These are phyloP conservation scores for Thymelicus acteon DNA, from an alignment of 2,888 invertebrate species.

Conservation along the genomic window DNA sequence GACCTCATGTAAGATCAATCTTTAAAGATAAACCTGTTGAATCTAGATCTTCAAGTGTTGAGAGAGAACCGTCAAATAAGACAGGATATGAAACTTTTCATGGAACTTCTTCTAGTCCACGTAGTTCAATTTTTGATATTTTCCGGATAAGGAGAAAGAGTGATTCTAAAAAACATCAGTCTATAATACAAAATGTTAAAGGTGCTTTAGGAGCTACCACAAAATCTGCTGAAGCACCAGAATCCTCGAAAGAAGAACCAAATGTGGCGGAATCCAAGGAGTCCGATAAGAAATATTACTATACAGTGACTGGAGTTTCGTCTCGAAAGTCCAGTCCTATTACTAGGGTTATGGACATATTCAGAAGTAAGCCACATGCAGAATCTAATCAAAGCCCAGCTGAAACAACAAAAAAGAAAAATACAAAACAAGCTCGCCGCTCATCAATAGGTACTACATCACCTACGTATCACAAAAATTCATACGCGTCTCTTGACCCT, in stretches of 20 bases:
- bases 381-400: slow-evolving; percentile 60
- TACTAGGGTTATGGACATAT: slow-evolving; percentile 80
- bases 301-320: slow-evolving; percentile 80
- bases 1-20: slow-evolving; percentile 76
- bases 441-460: slow-evolving; percentile 79
- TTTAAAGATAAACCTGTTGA: slow-evolving; percentile 73
- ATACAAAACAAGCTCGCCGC: slow-evolving; percentile 66
- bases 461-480: slow-evolving; percentile 80
- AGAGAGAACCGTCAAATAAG: slow-evolving; percentile 64
- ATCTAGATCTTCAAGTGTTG: slow-evolving; percentile 71
- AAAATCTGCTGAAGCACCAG: slow-evolving; percentile 69
- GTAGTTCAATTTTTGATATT: slow-evolving; percentile 81
- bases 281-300: slow-evolving; percentile 79
- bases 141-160: slow-evolving; percentile 79
- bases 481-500: slow-evolving; percentile 78
- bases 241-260: slow-evolving; percentile 64
- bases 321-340: slow-evolving; percentile 80
- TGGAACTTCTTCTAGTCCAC: slow-evolving; percentile 79
- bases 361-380: slow-evolving; percentile 71
- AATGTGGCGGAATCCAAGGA: slow-evolving; percentile 65
- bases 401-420: slow-evolving; percentile 72
- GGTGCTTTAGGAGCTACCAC: slow-evolving; percentile 53
- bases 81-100: slow-evolving; percentile 82
- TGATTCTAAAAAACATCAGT: slow-evolving; percentile 74
- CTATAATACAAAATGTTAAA: slow-evolving; percentile 62